Evolutionary conservation across 2,797 vertebrate species (phyloP), one percentile per base, ranked within the genome.

Genomic region (Silurus aristotelis): DNA sequence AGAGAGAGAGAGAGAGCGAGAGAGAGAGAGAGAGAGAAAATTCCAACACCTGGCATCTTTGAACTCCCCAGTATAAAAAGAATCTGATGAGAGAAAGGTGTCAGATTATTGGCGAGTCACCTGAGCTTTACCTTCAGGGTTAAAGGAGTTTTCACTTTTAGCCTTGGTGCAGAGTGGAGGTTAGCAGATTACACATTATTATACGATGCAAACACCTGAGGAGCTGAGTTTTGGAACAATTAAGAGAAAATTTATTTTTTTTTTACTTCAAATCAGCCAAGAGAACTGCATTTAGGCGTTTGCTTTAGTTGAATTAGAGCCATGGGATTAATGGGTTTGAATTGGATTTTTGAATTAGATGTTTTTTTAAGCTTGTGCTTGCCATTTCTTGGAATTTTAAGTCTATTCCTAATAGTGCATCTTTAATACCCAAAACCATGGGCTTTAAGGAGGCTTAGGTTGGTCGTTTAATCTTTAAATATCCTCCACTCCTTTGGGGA

Each of bases 21-120:
- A 80, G n/a, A 48, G n/a, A 63, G 64, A 83, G 55, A 73, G 25
- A 84, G 82, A 66, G 68, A 67, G 22, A 73, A 61, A 84, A 90
- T 7, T 67, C 22, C 89, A 82, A 88, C 93, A 94, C 92, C 92
- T 93, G 92, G 91, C 85, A 88, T 87, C 90, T 93, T 91, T 90
- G 92, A 92, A 90, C 66, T 90, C 80, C 82, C 90, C 87, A 19
- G 46, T 76, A 66, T 77, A 55, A 84, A 78, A 85, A 83, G 80
- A 75, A 85, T 60, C 71, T 61, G 84, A 81, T 87, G 89, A 90
- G 63, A 91, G 90, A 93, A 89, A 90, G 88, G 84, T 86, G 89
- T 92, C 86, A 88, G 89, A 91, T 91, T 89, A 86, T 89, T 78
- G 76, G 66, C 91, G 90, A 92, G 73, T 93, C 92, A 92, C 64